phyloP scores from a whole-genome alignment of 2,797 vertebrate genomes.

The Paramormyrops hopkinsi region DNA sequence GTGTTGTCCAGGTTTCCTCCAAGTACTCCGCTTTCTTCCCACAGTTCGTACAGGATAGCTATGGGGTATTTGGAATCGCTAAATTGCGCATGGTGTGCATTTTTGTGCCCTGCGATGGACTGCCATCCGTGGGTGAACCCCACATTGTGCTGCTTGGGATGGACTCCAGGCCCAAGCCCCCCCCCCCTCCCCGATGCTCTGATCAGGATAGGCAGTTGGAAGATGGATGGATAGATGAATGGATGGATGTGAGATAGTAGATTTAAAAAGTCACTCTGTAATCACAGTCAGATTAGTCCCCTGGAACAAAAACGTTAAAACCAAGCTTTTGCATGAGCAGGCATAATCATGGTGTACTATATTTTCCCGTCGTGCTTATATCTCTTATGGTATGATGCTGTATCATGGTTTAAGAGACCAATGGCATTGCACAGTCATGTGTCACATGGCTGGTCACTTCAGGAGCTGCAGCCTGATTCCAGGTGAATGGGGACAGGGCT shows the following conservation, averaged over 20 bases:
- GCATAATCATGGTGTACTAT: neutral
- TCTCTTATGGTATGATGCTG: neutral
- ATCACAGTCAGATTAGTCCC: neutral
- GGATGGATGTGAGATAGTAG: neutral
- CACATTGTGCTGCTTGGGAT: neutral
- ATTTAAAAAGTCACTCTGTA: neutral
- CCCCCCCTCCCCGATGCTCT: neutral
- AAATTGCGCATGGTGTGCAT: neutral
- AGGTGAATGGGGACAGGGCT: neutral
- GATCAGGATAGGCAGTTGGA: neutral
- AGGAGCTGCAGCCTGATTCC: neutral
- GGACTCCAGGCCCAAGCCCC: neutral
- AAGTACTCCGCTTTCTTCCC: neutral
- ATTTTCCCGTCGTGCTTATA: neutral
- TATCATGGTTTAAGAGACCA: neutral
- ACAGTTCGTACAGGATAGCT: neutral
- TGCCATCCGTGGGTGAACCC: neutral
- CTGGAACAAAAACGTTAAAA: neutral
- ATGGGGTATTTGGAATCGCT: neutral
- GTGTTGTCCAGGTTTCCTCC: neutral
- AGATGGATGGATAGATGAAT: neutral
- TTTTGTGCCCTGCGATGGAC: neutral
- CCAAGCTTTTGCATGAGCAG: neutral
- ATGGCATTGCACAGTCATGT: neutral
- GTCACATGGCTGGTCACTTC: neutral